These are phyloP conservation scores for Mandrillus leucophaeus DNA, from an alignment of 2,113 vertebrate species.

Conservation along the genomic window DNA sequence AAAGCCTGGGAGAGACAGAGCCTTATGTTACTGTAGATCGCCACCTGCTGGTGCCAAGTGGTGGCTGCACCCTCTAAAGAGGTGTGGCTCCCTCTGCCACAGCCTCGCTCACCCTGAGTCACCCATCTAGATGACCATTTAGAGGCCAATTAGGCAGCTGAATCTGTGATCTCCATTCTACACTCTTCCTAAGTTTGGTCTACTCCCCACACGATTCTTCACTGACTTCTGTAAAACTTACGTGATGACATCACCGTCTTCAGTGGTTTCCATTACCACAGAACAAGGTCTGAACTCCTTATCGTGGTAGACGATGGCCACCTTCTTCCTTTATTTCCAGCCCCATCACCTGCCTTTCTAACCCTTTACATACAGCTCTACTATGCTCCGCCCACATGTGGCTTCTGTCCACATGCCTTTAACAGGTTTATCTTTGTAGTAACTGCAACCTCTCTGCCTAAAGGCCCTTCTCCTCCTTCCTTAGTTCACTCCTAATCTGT, in stretches of 20 bases:
- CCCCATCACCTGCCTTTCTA: neutral
- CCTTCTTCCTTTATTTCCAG: neutral
- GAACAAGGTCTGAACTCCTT: neutral
- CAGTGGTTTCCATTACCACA: neutral
- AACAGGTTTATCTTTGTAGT: neutral
- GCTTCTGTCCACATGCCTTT: neutral
- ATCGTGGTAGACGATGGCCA: neutral
- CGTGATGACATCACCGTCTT: neutral
- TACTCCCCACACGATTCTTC: neutral
- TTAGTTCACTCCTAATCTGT: neutral
- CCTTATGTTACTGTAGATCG: rapidly evolving
- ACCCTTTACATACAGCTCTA: neutral
- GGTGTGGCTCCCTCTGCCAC: rapidly evolving
- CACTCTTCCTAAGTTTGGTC: neutral
- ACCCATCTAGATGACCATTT: neutral
- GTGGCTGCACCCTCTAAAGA: neutral
- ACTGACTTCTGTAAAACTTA: neutral
- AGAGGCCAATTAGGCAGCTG: neutral
- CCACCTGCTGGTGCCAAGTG: neutral
- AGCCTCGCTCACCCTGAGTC: neutral
- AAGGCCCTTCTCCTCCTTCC: neutral
- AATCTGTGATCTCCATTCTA: neutral
- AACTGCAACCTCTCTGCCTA: neutral
- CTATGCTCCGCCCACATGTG: rapidly evolving
- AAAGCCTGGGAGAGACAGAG: neutral